These are phyloP conservation scores for Ascaphus truei DNA, from an alignment of 2,113 vertebrate genomes.

Conservation along the genomic window DNA sequence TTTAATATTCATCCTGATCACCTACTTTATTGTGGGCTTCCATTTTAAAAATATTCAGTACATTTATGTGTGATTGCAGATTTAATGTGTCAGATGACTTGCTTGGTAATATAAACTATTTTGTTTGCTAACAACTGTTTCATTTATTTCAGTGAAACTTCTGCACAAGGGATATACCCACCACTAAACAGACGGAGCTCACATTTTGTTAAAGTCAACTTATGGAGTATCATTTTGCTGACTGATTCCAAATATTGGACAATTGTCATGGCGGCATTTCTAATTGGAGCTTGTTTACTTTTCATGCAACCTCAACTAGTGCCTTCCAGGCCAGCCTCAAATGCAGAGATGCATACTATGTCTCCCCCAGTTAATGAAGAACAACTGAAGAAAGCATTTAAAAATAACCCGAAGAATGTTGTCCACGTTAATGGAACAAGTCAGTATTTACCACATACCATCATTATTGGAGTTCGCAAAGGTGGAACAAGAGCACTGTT, in stretches of 20 bases:
- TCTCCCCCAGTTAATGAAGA: neutral
- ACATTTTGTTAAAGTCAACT: constrained; percentile 51
- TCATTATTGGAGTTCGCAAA: constrained; percentile 96
- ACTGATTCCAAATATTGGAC: constrained; percentile 69
- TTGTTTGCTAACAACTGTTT: no score
- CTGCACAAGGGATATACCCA: neutral
- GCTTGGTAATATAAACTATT: no score
- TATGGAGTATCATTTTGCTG: constrained; percentile 60
- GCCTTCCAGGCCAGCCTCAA: constrained; percentile 60
- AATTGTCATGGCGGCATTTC: constrained; percentile 80
- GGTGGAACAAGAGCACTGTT: constrained; percentile 90
- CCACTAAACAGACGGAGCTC: neutral
- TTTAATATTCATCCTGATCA: no score
- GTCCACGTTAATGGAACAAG: constrained; percentile 67
- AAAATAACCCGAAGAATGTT: constrained; percentile 31
- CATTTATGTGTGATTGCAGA: no score
- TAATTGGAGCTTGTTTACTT: constrained; percentile 80
- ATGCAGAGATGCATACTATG: neutral
- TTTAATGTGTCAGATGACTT: no score
- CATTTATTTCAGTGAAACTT: constrained; percentile 4
- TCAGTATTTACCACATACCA: constrained; percentile 77
- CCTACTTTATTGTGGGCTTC: no score
- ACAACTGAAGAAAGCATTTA: constrained; percentile 36
- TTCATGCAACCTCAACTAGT: constrained; percentile 67
- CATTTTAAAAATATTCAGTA: no score